Evolutionary conservation across 2,797 vertebrate genomes (phyloP).

Genomic region (Spondyliosoma cantharus): DNA sequence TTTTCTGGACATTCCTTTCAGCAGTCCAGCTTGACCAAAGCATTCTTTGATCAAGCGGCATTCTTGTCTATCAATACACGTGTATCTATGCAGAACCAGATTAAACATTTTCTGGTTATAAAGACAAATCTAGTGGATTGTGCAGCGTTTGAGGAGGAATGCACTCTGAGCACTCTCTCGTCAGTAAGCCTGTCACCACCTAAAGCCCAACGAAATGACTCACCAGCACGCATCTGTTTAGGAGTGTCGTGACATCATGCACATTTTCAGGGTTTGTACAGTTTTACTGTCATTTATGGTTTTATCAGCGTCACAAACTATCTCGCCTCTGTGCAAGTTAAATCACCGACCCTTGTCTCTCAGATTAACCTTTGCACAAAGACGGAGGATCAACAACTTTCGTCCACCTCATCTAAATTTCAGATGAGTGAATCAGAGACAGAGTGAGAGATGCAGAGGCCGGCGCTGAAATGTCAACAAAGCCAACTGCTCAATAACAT

Average conservation of each 20-base stretch:
- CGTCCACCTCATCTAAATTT: constrained; percentile 66
- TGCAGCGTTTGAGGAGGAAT: not conserved
- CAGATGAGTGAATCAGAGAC: constrained; percentile 71
- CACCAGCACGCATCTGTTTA: constrained; percentile 41
- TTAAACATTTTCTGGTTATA: not conserved
- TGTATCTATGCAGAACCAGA: not conserved
- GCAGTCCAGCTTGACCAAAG: not conserved
- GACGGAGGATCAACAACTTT: constrained; percentile 45
- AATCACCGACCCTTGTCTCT: constrained; percentile 29
- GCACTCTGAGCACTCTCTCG: constrained; percentile 5
- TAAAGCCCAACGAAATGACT: constrained; percentile 45
- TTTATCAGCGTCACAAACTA: constrained; percentile 1
- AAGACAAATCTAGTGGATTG: not conserved
- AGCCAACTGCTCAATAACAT: constrained; percentile 72
- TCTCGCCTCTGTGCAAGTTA: constrained; percentile 10
- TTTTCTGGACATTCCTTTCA: not conserved
- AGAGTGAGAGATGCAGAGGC: constrained; percentile 62
- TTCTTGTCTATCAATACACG: too few species aligned
- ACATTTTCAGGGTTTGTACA: not conserved
- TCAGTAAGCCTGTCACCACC: constrained; percentile 16
- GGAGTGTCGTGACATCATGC: constrained; percentile 23
- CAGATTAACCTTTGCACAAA: constrained; percentile 31
- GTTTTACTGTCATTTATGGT: not conserved
- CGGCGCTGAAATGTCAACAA: constrained; percentile 74
- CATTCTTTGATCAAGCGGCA: not conserved